Conservation (phyloP, 2,113 vertebrate genomes). For the Eurypyga helias region DNA sequence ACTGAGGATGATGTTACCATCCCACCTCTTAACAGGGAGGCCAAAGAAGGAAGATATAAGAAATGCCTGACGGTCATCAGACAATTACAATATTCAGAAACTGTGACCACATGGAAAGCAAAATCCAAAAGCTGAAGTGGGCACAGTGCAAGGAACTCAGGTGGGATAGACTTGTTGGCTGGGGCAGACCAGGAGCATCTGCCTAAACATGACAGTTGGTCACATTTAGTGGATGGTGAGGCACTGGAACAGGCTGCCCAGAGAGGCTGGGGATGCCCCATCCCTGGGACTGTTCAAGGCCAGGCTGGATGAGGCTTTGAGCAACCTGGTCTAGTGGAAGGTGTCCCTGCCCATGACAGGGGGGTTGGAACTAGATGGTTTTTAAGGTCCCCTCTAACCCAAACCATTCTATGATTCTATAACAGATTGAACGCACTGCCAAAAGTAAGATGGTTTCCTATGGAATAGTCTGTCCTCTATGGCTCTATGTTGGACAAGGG, state of each 20-base stretch:
- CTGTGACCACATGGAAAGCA: neutral
- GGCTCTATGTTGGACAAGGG: neutral
- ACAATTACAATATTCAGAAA: neutral
- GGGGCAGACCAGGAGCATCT: neutral
- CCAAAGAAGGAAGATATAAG: neutral
- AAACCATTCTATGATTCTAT: too few relatives aligned
- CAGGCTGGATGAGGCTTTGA: too few relatives aligned
- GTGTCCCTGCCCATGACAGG: too few relatives aligned
- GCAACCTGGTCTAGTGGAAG: too few relatives aligned
- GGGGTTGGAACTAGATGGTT: too few relatives aligned
- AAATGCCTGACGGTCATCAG: neutral
- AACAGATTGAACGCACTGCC: neutral
- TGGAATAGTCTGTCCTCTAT: neutral
- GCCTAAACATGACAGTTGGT: neutral
- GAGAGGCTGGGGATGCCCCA: too few relatives aligned
- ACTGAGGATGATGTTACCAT: neutral
- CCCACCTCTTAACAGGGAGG: neutral
- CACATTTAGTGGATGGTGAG: too few relatives aligned
- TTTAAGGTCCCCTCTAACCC: too few relatives aligned
- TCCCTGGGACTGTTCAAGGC: too few relatives aligned
- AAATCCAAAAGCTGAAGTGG: neutral
- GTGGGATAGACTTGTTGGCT: neutral
- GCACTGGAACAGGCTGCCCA: too few relatives aligned
- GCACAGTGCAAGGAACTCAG: neutral
- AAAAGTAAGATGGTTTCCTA: neutral